A percentile compares a stretch with the other conserved stretches of the same genome.
Evolutionary conservation across 2,888 invertebrate species (phyloP).

Genomic region (Dynastes hyllus): DNA sequence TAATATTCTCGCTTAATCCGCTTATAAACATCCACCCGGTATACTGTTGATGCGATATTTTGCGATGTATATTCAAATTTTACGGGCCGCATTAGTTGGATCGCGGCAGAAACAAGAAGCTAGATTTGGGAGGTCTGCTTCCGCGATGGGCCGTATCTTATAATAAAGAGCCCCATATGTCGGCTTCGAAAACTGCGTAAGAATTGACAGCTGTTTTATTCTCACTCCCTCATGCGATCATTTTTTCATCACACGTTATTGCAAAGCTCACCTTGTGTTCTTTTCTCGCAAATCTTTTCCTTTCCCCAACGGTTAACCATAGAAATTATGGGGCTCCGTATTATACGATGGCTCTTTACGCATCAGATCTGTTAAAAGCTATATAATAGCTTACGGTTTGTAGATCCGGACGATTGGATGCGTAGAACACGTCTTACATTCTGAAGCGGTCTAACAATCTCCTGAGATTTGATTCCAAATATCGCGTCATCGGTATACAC

Average conservation of each 20-base stretch:
- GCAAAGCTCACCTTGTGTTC: conserved; percentile 24
- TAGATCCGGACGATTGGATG: conserved; percentile 28
- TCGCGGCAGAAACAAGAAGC: conserved; percentile 40
- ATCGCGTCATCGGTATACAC: conserved; percentile 7
- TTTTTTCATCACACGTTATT: conserved; percentile 1
- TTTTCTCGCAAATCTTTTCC: neutral
- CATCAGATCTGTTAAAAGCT: conserved; percentile 32
- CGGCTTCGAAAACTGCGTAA: neutral
- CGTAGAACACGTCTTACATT: conserved; percentile 23
- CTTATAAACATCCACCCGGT: neutral
- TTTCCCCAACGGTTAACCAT: neutral
- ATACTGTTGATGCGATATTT: conserved; percentile 22
- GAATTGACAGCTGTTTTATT: conserved; percentile 47
- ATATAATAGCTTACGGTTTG: conserved; percentile 13
- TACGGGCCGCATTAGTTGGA: neutral
- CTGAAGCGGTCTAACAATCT: neutral
- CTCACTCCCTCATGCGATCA: neutral
- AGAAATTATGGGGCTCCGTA: conserved; percentile 7
- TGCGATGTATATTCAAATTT: neutral
- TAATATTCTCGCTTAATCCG: conserved; percentile 3
- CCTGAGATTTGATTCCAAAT: conserved; percentile 2
- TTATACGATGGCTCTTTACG: conserved; percentile 27
- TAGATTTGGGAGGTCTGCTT: conserved; percentile 50
- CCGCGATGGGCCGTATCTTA: conserved; percentile 33
- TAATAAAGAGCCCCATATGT: conserved; percentile 28